phyloP scores from a whole-genome alignment of 2,797 vertebrate species.

The Xyrichtys novacula region DNA sequence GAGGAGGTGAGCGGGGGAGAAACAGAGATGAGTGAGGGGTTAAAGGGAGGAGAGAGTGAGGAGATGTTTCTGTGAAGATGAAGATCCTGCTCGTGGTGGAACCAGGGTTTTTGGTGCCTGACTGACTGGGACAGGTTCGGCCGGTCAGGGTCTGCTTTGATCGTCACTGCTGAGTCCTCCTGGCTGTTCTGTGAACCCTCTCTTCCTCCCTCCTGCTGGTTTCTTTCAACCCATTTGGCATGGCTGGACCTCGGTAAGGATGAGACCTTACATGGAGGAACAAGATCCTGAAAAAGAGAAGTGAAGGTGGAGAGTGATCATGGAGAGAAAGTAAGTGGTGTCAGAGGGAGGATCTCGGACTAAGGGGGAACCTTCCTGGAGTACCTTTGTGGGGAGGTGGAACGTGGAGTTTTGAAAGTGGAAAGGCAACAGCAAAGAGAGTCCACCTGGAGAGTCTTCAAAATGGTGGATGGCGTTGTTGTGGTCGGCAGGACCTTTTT shows the following conservation, averaged over 20 bases:
- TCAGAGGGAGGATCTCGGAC: too few relatives aligned
- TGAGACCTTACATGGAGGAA: constrained; percentile 55
- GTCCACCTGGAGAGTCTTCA: constrained; percentile 83
- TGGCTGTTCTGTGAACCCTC: too few relatives aligned
- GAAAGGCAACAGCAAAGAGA: constrained; percentile 65
- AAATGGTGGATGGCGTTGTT: constrained; percentile 78
- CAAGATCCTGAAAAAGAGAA: constrained; percentile 25
- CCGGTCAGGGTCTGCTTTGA: constrained; percentile 86
- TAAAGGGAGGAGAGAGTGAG: constrained; percentile 1
- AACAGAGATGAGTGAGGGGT: background rate
- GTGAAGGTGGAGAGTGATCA: background rate
- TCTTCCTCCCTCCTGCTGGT: constrained; percentile 66
- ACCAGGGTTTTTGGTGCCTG: constrained; percentile 38
- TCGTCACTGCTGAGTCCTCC: background rate
- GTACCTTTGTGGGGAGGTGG: constrained; percentile 69
- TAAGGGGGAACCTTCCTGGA: too few relatives aligned
- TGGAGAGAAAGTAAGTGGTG: too few relatives aligned
- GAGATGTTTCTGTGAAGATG: constrained; percentile 12
- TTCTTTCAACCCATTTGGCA: constrained; percentile 71
- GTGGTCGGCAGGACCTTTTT: background rate
- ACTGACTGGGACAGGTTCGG: constrained; percentile 66
- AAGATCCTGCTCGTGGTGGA: background rate
- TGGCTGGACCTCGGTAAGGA: constrained; percentile 69
- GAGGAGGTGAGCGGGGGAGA: constrained; percentile 13
- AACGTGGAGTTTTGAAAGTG: constrained; percentile 44